A percentile compares a stretch with the other conserved stretches of the same genome.
phyloP scores from a whole-genome alignment of 2,113 vertebrate species.

The Neodon shergylaensis region DNA sequence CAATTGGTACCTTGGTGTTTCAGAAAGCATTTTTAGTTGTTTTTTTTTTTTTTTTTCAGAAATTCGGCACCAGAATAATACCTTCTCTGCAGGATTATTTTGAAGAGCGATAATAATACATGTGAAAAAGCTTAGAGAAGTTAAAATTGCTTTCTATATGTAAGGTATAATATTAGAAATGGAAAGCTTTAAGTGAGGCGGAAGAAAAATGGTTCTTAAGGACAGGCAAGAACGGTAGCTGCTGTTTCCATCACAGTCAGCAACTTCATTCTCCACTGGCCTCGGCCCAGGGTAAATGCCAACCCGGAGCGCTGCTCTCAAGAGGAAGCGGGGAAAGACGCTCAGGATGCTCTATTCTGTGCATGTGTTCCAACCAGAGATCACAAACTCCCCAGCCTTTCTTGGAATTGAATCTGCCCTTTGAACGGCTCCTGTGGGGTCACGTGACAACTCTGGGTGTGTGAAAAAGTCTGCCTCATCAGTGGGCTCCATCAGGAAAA shows the following conservation, averaged over 20 bases:
- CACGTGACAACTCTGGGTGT: not conserved
- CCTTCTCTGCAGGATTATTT: conserved; percentile 64
- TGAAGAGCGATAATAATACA: conserved; percentile 64
- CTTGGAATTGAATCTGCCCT: not conserved
- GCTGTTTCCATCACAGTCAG: not conserved
- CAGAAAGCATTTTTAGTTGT: conserved; percentile 52
- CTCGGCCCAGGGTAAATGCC: accelerated
- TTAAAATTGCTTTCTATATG: conserved; percentile 72
- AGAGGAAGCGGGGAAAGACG: not conserved
- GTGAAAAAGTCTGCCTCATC: no score
- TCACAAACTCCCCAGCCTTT: not conserved
- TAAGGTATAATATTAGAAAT: conserved; percentile 66
- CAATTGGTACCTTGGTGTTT: conserved; percentile 34
- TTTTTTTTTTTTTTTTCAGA: conserved; percentile 42
- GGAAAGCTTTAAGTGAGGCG: conserved; percentile 53
- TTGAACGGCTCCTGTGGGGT: not conserved
- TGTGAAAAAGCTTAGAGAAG: conserved; percentile 65
- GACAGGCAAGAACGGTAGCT: not conserved
- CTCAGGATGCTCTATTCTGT: not conserved
- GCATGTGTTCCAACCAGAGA: not conserved
- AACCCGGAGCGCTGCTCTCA: not conserved
- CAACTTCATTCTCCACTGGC: not conserved
- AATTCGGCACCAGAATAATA: conserved; percentile 46
- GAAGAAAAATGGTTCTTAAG: conserved; percentile 46
- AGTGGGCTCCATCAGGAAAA: not conserved